Evolutionary conservation across 1,140 invertebrate genomes (phyloP), one percentile per base, ranked within the genome.

Genomic region (Eulimnadia texana): DNA sequence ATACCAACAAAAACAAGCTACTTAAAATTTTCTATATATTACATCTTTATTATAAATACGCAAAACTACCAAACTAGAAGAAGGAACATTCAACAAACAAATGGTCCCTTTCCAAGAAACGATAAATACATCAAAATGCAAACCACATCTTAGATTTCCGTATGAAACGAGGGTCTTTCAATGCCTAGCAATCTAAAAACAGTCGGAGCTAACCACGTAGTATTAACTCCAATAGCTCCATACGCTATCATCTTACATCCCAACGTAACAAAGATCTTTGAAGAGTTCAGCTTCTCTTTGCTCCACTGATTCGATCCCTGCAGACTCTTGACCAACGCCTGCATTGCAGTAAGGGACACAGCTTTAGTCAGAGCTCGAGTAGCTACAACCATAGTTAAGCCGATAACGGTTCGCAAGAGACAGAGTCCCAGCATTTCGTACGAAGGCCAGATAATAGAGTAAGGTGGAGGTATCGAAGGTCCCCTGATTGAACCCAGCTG

Each of bases 171-270:
- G 0, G 82, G 81, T 67, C 89, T 72, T 70, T 88, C 85, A 62
- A 93, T 88, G 53, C 78, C 78, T 25, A 92, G 71, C 56, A 83
- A 72, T 50, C 80, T 75, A 72, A 93, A 93, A 3, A 88, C 75
- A 66, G 82, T 81, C 3, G 90, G 90, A 63, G 88, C 76, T n/a
- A 86, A 67, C 73, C 84, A 88, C 3, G 84, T 77, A 2, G 83
- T 84, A 71, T 83, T 82, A 70, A 88, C 79, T 16, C 87, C 88
- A 54, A 90, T 82, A 66, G 83, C 76, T 20, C 79, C 79, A 69
- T 84, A 90, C 54, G 81, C 82, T 42, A 90, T 74, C 70, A 86
- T 92, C 72, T 88, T 92, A 68, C 85, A 86, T 58, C 83, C 78
- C 58, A 90, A 74, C 69, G 93, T 89, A 3, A 90, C 82, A 63